phyloP scores from a whole-genome alignment of 2,888 invertebrate species.

The Drosophila anomalata region DNA sequence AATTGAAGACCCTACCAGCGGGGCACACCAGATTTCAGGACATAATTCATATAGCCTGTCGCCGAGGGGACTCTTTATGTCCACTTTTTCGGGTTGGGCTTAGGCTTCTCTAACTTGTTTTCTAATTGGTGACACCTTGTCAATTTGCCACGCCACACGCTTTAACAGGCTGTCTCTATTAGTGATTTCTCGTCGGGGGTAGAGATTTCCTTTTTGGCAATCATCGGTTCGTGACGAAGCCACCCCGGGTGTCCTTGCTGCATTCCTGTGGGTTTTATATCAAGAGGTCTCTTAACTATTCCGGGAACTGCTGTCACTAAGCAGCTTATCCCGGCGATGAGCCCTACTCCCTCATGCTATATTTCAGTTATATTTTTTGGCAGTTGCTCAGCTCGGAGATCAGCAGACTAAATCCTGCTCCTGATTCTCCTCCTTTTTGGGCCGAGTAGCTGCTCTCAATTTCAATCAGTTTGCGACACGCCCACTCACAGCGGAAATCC shows the following conservation, averaged over 20 bases:
- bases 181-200: constrained; percentile 46
- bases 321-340: constrained; percentile 42
- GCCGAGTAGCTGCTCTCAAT: constrained; percentile 69
- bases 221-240: constrained; percentile 45
- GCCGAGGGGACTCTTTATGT: constrained; percentile 13
- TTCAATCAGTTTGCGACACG: constrained; percentile 69
- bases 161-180: constrained; percentile 72
- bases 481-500: constrained; percentile 74
- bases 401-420: constrained; percentile 12
- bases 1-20: constrained; percentile 47
- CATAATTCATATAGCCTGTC: constrained; percentile 22
- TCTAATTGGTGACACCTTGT: constrained; percentile 83
- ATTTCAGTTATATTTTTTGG: not conserved
- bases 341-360: constrained; percentile 8
- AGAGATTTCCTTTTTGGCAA: constrained; percentile 29
- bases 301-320: constrained; percentile 54
- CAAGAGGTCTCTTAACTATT: constrained; percentile 70
- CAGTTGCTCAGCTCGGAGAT: not conserved
- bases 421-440: constrained; percentile 29
- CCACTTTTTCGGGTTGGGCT: constrained; percentile 2
- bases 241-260: constrained; percentile 48
- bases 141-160: constrained; percentile 75
- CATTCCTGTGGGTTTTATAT: constrained; percentile 72
- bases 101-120: constrained; percentile 64
- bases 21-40: constrained; percentile 37